Conservation (phyloP, 2,113 vertebrate species). For the Perca schrenkii region DNA sequence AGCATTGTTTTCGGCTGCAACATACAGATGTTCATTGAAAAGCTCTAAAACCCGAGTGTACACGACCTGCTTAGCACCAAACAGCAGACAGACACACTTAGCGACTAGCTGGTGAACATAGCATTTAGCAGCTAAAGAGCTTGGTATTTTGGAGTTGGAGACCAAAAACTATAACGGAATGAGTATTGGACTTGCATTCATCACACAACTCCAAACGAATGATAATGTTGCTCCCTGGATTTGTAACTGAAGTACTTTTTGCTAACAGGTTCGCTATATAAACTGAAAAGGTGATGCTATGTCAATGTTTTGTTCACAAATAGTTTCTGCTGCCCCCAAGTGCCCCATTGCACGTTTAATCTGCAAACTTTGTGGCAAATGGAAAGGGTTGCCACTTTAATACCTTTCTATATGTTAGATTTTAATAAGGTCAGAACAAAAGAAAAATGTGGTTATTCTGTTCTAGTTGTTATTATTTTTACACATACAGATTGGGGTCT, state of each 20-base stretch:
- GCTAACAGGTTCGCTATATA: neutral
- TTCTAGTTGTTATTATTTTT: neutral
- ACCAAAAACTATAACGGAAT: neutral
- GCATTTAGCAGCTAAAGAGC: neutral
- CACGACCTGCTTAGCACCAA: neutral
- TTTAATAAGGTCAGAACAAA: neutral
- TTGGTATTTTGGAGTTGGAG: neutral
- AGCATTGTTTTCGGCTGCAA: no score
- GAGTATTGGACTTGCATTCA: neutral
- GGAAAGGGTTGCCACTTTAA: neutral
- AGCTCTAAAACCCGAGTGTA: neutral
- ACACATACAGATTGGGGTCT: neutral
- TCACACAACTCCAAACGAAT: neutral
- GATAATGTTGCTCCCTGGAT: neutral
- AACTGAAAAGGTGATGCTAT: neutral
- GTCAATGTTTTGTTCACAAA: neutral
- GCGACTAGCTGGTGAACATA: neutral
- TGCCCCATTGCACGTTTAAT: neutral
- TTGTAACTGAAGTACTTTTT: neutral
- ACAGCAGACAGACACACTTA: neutral
- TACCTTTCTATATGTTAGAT: neutral
- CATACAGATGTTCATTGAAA: no score
- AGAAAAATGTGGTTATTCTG: neutral
- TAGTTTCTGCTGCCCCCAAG: neutral
- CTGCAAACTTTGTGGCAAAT: neutral